Conservation (phyloP, 2,113 vertebrate species). For the Numenius arquata region DNA sequence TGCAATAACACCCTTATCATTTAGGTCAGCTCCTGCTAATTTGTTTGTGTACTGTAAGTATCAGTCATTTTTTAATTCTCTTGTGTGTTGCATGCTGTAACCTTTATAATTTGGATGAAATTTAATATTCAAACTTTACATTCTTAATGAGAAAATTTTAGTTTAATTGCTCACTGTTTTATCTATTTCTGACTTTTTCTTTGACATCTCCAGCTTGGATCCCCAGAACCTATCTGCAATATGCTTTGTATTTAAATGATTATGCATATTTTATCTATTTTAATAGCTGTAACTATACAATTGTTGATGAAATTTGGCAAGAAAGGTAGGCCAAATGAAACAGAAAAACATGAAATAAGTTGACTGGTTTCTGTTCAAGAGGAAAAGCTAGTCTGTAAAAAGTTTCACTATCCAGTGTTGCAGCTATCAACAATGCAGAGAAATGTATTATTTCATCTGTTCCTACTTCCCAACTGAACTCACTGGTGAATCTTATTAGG, state of each 20-base stretch:
- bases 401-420: background rate
- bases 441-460: rapidly evolving
- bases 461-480: background rate
- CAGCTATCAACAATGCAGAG: background rate
- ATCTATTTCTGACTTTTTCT: background rate
- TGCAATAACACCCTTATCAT: slow-evolving; percentile 52
- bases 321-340: background rate
- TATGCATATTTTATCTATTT: background rate
- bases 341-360: background rate
- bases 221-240: background rate
- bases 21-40: slow-evolving; percentile 61
- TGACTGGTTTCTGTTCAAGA: background rate
- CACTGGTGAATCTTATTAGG: background rate
- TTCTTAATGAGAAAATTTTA: background rate
- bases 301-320: background rate
- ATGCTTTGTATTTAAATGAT: background rate
- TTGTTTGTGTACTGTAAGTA: slow-evolving; percentile 46
- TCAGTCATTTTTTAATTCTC: slow-evolving; percentile 32
- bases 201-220: background rate
- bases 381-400: background rate
- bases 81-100: background rate
- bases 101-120: background rate
- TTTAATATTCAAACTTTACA: background rate
- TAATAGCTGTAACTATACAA: background rate
- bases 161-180: background rate